Conservation (phyloP, 2,797 vertebrate genomes). For the Pachyuromys duprasi region DNA sequence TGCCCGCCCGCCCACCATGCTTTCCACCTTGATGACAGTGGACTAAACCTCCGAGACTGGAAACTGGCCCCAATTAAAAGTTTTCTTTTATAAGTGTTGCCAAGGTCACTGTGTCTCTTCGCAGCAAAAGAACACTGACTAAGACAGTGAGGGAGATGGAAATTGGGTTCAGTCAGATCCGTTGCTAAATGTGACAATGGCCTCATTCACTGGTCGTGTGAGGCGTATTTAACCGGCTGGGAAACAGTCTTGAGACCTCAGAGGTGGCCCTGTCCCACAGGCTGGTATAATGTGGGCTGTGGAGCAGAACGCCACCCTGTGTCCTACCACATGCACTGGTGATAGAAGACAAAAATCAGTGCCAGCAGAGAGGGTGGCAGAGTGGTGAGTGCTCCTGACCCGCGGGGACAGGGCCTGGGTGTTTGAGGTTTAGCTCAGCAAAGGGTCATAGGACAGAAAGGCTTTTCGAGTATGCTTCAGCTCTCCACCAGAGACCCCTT, state of each 20-base stretch:
- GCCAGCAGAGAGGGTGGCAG: background rate
- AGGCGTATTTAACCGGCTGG: constrained; percentile 87
- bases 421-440: background rate
- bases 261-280: constrained; percentile 74
- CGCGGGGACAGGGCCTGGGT: accelerated
- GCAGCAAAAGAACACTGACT: background rate
- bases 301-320: accelerated
- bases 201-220: constrained; percentile 89
- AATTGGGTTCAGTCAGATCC: constrained; percentile 86
- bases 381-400: accelerated
- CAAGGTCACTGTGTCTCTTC: background rate
- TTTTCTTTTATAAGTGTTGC: background rate
- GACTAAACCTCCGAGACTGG: background rate
- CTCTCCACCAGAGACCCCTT: background rate
- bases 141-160: background rate
- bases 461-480: background rate
- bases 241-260: constrained; percentile 86
- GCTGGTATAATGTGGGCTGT: background rate
- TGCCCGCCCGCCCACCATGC: background rate
- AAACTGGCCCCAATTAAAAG: background rate
- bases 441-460: background rate
- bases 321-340: accelerated
- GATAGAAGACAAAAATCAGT: accelerated
- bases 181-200: constrained; percentile 88
- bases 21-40: background rate